Conservation (phyloP, 2,113 vertebrate genomes). For the Crotalus helleri region DNA sequence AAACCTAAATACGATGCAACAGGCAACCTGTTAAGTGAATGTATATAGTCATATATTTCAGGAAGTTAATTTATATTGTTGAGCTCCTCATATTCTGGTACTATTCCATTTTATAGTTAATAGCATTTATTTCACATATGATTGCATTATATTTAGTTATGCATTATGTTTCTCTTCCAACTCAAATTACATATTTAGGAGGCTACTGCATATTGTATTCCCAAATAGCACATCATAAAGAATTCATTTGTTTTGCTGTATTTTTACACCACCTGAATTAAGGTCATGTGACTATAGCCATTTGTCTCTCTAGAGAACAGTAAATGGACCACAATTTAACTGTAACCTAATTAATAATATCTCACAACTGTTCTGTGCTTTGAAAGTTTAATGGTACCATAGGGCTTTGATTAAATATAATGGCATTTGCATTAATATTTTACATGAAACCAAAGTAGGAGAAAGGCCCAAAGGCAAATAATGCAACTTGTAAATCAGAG, state of each 20-base stretch:
- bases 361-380: constrained; percentile 44
- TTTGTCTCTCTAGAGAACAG: constrained; percentile 38
- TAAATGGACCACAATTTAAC: constrained; percentile 47
- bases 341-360: constrained; percentile 40
- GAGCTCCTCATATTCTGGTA: neutral
- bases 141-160: neutral
- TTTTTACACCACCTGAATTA: neutral
- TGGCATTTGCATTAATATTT: constrained; percentile 21
- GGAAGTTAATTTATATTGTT: neutral
- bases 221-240: constrained; percentile 1
- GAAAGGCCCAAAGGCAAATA: neutral
- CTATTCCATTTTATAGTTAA: neutral
- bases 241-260: neutral
- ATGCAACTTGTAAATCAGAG: constrained; percentile 20
- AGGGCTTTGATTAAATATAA: constrained; percentile 51
- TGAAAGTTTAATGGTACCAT: constrained; percentile 56
- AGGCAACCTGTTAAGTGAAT: neutral
- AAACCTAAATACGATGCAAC: neutral
- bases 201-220: neutral
- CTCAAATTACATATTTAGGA: constrained; percentile 2
- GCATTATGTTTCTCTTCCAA: neutral
- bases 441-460: neutral
- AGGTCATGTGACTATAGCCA: neutral
- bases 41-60: neutral
- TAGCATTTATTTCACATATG: neutral